A percentile compares a stretch with the other conserved stretches of the same genome.
phyloP scores from a whole-genome alignment of 2,113 vertebrate genomes.

The Galemys pyrenaicus region DNA sequence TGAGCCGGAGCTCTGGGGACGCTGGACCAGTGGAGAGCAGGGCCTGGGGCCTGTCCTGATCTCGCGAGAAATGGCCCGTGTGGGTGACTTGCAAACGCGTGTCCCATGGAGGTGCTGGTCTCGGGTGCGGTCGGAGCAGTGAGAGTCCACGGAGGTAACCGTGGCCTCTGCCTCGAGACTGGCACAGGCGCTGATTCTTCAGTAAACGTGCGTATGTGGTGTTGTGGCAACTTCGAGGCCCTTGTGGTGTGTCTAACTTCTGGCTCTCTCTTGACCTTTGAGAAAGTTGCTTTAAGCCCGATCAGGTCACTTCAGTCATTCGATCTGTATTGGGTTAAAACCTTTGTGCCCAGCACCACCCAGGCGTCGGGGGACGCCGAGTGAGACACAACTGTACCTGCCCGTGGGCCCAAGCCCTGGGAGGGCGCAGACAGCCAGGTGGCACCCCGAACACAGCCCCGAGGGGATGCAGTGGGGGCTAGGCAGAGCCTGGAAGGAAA shows the following conservation, averaged over 20 bases:
- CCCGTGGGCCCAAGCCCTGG: rapidly evolving
- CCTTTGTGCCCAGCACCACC: background rate
- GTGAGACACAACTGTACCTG: background rate
- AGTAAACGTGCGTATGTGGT: background rate
- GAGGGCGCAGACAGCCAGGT: background rate
- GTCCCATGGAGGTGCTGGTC: rapidly evolving
- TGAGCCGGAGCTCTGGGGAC: background rate
- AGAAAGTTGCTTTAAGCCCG: too few relatives aligned
- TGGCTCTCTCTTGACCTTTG: background rate
- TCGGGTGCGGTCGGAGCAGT: too few relatives aligned
- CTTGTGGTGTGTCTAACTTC: background rate
- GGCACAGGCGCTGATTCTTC: background rate
- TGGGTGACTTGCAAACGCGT: background rate
- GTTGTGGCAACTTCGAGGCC: background rate
- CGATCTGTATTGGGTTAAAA: too few relatives aligned
- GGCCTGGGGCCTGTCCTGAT: background rate
- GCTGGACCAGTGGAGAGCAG: background rate
- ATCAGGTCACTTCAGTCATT: background rate
- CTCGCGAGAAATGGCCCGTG: background rate
- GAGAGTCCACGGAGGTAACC: background rate
- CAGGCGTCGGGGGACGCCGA: background rate
- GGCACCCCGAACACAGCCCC: background rate
- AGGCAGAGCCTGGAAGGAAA: background rate
- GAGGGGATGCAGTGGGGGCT: background rate
- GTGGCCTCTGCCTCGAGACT: background rate